Conservation (phyloP, 2,888 invertebrate species). For the Caenorhabditis sp. region DNA sequence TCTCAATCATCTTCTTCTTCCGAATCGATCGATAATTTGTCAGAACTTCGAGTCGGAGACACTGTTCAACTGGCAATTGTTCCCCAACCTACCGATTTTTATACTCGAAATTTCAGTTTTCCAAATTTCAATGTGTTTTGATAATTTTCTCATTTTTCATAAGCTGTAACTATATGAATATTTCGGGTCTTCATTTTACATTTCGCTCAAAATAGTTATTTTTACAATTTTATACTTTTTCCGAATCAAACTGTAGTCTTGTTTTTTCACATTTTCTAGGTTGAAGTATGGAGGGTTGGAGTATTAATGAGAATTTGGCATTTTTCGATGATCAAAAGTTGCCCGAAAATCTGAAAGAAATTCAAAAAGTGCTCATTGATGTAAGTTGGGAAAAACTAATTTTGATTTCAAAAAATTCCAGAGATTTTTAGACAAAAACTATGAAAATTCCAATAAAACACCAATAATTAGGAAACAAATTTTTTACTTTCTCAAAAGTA, state of each 20-base stretch:
- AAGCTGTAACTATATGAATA: too few relatives aligned
- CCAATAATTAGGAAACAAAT: too few relatives aligned
- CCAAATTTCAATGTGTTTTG: not conserved
- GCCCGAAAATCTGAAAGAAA: conserved; percentile 14
- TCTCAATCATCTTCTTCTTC: not conserved
- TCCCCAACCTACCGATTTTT: not conserved
- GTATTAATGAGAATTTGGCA: conserved; percentile 23
- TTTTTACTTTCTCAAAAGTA: too few relatives aligned
- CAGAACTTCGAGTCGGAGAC: not conserved
- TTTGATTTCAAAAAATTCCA: not conserved
- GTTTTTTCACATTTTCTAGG: too few relatives aligned
- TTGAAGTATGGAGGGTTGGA: conserved; percentile 32
- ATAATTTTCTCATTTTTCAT: not conserved
- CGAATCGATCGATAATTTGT: not conserved
- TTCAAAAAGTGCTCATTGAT: conserved; percentile 25
- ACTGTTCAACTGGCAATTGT: not conserved
- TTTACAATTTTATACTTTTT: too few relatives aligned
- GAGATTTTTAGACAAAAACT: not conserved
- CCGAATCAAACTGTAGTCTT: too few relatives aligned
- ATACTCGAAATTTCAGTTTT: not conserved
- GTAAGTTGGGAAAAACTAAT: not conserved
- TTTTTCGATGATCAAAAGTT: conserved; percentile 22
- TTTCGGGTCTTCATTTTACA: too few relatives aligned
- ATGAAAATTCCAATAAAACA: too few relatives aligned
- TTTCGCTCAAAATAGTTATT: too few relatives aligned